A percentile compares a stretch with the other conserved stretches of the same genome.
phyloP scores from a whole-genome alignment of 1,140 invertebrate genomes.

The Orussus abietinus region DNA sequence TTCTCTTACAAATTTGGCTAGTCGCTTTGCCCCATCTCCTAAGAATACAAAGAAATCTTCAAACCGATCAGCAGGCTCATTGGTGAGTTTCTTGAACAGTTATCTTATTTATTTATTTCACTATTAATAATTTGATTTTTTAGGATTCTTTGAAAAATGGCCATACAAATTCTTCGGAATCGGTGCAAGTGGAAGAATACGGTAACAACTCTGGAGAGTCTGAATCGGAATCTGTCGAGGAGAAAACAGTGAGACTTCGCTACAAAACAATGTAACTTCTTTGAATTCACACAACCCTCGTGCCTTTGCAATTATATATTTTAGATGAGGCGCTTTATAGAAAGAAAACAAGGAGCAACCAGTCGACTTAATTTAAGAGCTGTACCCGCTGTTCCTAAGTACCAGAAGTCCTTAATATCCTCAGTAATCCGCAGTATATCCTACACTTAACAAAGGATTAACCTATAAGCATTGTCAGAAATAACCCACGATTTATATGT shows the following conservation, averaged over 20 bases:
- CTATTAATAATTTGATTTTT: constrained; percentile 11
- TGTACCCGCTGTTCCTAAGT: constrained; percentile 30
- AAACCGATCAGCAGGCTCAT: constrained; percentile 22
- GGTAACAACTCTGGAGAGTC: constrained; percentile 35
- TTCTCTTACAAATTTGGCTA: constrained; percentile 56
- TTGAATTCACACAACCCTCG: too few relatives aligned
- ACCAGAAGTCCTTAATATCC: constrained; percentile 31
- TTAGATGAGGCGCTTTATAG: constrained; percentile 22
- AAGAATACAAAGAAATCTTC: constrained; percentile 22
- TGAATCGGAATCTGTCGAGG: constrained; percentile 35
- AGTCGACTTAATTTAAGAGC: constrained; percentile 18
- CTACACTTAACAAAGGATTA: too few relatives aligned
- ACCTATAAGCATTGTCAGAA: too few relatives aligned
- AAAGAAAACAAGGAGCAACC: constrained; percentile 2
- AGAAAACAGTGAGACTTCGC: constrained; percentile 41
- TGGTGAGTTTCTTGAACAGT: constrained; percentile 21
- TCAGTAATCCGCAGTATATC: constrained; percentile 27
- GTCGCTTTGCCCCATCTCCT: constrained; percentile 40
- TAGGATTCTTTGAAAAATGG: constrained; percentile 39
- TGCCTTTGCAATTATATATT: constrained; percentile 18
- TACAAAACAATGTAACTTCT: constrained; percentile 37
- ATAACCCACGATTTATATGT: too few relatives aligned
- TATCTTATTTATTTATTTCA: constrained; percentile 13
- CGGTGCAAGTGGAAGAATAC: constrained; percentile 43
- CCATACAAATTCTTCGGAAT: constrained; percentile 39